These are phyloP conservation scores for Scaptomyza caliginosa DNA, from an alignment of 2,888 invertebrate genomes.

Conservation along the genomic window DNA sequence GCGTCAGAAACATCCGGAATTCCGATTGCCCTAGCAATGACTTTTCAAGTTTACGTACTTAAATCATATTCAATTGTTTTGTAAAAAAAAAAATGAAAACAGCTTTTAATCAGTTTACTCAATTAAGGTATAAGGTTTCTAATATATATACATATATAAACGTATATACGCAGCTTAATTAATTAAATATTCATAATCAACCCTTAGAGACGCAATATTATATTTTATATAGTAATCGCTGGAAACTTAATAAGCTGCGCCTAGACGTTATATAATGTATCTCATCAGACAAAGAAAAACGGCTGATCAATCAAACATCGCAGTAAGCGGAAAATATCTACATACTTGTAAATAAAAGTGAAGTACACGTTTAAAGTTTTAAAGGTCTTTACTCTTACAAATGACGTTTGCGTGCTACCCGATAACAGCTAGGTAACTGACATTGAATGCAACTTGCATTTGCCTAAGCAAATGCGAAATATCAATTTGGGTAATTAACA, in stretches of 20 bases:
- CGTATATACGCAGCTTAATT: background rate
- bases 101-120: background rate
- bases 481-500: slow-evolving; percentile 18
- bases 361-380: slow-evolving; percentile 1
- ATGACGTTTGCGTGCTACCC: slow-evolving; percentile 3
- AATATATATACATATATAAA: background rate
- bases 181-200: background rate
- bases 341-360: background rate
- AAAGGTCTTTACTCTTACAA: background rate
- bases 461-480: background rate
- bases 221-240: slow-evolving; percentile 12
- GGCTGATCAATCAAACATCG: slow-evolving; percentile 2
- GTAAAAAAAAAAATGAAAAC: background rate
- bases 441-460: slow-evolving; percentile 2
- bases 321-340: background rate
- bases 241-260: slow-evolving; percentile 10
- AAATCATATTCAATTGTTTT: too few relatives aligned
- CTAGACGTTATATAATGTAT: background rate
- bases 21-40: background rate
- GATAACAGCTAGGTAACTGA: background rate
- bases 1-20: background rate
- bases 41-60: slow-evolving; percentile 23
- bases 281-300: background rate
- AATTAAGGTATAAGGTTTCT: slow-evolving; percentile 14
- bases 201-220: background rate